Evolutionary conservation across 2,888 invertebrate species (phyloP), one percentile per base, ranked within the genome.

Genomic region (Creontiades dilutus): DNA sequence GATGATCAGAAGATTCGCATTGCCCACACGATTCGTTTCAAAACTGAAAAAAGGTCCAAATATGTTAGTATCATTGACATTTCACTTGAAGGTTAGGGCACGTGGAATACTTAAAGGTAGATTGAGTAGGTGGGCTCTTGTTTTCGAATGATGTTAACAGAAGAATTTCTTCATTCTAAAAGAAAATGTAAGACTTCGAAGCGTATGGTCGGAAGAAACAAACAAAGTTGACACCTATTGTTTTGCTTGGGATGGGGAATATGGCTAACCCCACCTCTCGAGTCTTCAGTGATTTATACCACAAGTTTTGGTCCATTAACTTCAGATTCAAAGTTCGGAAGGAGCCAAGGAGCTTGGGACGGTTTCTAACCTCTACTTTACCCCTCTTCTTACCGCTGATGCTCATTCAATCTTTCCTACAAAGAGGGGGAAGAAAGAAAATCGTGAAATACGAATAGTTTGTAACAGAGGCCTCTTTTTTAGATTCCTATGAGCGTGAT

Each of bases 261-360:
- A 23, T 12, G 68, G 23, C 23, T 12, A 68, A 13, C 68, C 68
- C 68, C 23, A 68, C 68, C 68, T 19, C 23, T 13, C 11, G 23
- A 23, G 12, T 7, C 68, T 12, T 68, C 68, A 23, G 68, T 68
- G 68, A 68, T 68, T 68, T 68, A 68, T 68, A 19, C 68, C 68
- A 3, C 68, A 68, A 68, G 68, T 68, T 68, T 68, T 68, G 68
- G 68, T 68, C 68, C 68, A 68, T 68, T 68, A 68, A 68, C 68
- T 68, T 68, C 68, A 68, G 68, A 68, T 68, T 68, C 68, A 68
- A 68, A 68, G 68, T 68, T 68, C 68, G 19, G 68, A 68, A 68
- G 68, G 68, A 68, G 68, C 68, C 68, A 68, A 68, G 68, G 68
- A 23, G 68, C 19, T 68, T 68, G 68, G 23, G 68, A 68, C 23